Evolutionary conservation across 2,113 vertebrate genomes (phyloP).

Genomic region (Chloropsis hardwickii): DNA sequence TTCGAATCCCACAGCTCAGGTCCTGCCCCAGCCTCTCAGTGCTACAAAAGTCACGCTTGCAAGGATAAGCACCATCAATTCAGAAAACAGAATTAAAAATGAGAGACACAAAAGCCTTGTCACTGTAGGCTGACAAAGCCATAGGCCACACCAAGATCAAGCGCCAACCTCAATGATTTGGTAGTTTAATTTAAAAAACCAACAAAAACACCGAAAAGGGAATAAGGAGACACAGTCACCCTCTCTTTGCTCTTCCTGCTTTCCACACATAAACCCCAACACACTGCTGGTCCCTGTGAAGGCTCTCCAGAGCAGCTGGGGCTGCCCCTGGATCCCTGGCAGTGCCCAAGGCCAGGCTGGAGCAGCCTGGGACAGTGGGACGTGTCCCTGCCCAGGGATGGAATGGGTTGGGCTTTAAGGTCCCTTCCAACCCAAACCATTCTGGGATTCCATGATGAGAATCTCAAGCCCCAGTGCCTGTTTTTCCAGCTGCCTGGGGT

Average conservation of each 20-base stretch:
- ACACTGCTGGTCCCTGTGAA: background rate
- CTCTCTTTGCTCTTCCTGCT: background rate
- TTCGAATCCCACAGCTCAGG: background rate
- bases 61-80: background rate
- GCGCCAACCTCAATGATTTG: accelerated
- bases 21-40: background rate
- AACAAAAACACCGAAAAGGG: background rate
- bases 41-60: background rate
- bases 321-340: background rate
- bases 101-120: background rate
- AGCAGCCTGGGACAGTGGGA: accelerated
- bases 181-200: background rate
- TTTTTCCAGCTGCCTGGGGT: background rate
- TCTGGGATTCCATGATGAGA: background rate
- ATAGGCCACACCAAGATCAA: background rate
- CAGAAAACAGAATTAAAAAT: background rate
- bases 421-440: background rate
- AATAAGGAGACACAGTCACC: background rate
- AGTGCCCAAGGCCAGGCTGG: background rate
- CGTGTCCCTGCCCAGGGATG: background rate
- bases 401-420: background rate
- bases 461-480: background rate
- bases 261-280: background rate
- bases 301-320: background rate
- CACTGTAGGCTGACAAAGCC: background rate